A percentile compares a stretch with the other conserved stretches of the same genome.
Evolutionary conservation across 2,888 invertebrate genomes (phyloP).

Genomic region (Drosophila borborema): DNA sequence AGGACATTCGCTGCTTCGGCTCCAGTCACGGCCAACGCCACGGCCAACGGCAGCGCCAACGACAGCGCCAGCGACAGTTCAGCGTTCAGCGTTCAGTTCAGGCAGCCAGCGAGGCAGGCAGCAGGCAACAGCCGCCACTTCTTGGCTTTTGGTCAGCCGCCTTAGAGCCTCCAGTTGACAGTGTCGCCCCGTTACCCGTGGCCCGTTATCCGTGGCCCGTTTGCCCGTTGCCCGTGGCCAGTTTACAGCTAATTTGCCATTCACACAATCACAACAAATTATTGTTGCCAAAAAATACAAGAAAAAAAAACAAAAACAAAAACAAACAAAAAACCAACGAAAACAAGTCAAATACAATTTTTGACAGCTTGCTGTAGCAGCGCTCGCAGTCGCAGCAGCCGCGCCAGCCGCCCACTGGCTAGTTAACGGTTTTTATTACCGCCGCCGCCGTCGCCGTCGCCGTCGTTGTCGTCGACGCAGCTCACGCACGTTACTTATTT

Average conservation of each 20-base stretch:
- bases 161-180: constrained; percentile 33
- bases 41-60: constrained; percentile 54
- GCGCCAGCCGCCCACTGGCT: constrained; percentile 37
- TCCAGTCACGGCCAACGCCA: constrained; percentile 67
- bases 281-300: constrained; percentile 31
- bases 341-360: constrained; percentile 4
- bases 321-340: constrained; percentile 1
- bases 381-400: constrained; percentile 9
- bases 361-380: constrained; percentile 27
- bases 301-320: not conserved
- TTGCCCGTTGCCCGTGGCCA: constrained; percentile 18
- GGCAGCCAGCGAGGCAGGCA: constrained; percentile 64
- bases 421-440: constrained; percentile 63
- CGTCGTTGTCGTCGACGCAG: constrained; percentile 35
- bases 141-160: constrained; percentile 53
- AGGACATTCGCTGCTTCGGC: constrained; percentile 70
- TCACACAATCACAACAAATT: constrained; percentile 50
- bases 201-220: constrained; percentile 33
- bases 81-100: constrained; percentile 58
- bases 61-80: constrained; percentile 42
- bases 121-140: constrained; percentile 61
- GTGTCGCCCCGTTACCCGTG: constrained; percentile 23
- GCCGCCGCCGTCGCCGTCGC: constrained; percentile 29
- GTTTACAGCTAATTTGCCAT: constrained; percentile 67
- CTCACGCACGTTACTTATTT: constrained; percentile 61